Base-by-base conservation (phyloP, 2,888 invertebrate genomes). In the Sepioteuthis lessoniana region DNA sequence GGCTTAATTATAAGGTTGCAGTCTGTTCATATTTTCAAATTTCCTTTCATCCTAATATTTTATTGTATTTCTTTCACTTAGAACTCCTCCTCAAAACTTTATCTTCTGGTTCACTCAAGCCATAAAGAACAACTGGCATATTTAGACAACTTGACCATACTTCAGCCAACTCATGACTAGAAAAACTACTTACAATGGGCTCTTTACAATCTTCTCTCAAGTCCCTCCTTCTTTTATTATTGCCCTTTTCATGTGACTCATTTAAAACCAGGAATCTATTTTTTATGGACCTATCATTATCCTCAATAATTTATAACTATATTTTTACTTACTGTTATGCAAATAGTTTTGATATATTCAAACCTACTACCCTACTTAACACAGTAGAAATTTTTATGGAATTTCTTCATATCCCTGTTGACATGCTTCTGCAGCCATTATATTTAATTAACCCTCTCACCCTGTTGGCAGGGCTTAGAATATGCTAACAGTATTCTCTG, bases 151-250 rank as follows among this genome's bases (percentile, higher is more conserved):
- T 76, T 76, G 76, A 76, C 76, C 76, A 76, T 76, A 76, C n/a
- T n/a, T 76, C 10, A 76, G 10, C 76, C 31, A 76, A 25, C 76
- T n/a, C 76, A 76, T 76, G 76, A 76, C 76, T 16, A 76, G 76
- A 76, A n/a, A 35, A 35, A 76, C 76, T 10, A 76, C 76, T n/a
- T 76, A 35, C 16, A 76, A 76, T 76, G n/a, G 16, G 1, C 76
- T 76, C n/a, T 76, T 16, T n/a, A 0, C n/a, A 35, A 76, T 16
- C n/a, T 16, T n/a, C 1, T 76, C n/a, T 76, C 13, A 1, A 1
- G n/a, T 35, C n/a, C 76, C 76, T 76, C 76, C 76, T 76, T 76
- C 76, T 76, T 76, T 76, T 76, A n/a, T 76, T 76, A n/a, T n/a
- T 0, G 13, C 55, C 1, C 25, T 25, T 25, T 76, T 76, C 76